Conservation (phyloP, 2,888 invertebrate genomes). For the Orthosia incerta region DNA sequence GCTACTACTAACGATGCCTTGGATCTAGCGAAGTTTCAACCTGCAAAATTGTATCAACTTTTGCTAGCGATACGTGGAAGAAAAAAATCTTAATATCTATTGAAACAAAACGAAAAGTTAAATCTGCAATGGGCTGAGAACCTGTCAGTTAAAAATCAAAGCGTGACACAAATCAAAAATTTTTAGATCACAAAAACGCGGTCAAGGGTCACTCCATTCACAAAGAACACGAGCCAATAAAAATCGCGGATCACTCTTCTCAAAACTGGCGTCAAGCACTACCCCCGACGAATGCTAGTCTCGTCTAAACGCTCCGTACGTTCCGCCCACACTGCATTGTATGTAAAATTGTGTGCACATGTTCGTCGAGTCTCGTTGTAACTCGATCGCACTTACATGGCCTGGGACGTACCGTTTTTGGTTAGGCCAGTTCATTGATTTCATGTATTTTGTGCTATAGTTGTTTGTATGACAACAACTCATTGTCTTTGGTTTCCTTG, state of each 20-base stretch:
- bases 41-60: no score
- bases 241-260: conserved; percentile 50
- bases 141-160: conserved; percentile 31
- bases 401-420: conserved; percentile 83
- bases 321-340: conserved; percentile 86
- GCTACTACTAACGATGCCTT: no score
- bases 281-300: conserved; percentile 68
- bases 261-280: conserved; percentile 52
- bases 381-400: conserved; percentile 81
- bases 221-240: conserved; percentile 19
- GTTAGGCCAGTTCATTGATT: conserved; percentile 71
- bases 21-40: no score
- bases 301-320: conserved; percentile 58
- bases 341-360: conserved; percentile 81
- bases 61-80: no score
- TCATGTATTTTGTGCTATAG: conserved; percentile 52
- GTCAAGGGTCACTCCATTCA: conserved; percentile 48
- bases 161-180: conserved; percentile 18
- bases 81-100: background rate
- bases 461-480: conserved; percentile 52
- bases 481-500: conserved; percentile 57
- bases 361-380: conserved; percentile 68
- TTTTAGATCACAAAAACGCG: conserved; percentile 14
- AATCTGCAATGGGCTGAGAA: conserved; percentile 1
- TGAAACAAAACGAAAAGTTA: background rate